phyloP scores from a whole-genome alignment of 2,888 invertebrate species.

The Colletes collaris region DNA sequence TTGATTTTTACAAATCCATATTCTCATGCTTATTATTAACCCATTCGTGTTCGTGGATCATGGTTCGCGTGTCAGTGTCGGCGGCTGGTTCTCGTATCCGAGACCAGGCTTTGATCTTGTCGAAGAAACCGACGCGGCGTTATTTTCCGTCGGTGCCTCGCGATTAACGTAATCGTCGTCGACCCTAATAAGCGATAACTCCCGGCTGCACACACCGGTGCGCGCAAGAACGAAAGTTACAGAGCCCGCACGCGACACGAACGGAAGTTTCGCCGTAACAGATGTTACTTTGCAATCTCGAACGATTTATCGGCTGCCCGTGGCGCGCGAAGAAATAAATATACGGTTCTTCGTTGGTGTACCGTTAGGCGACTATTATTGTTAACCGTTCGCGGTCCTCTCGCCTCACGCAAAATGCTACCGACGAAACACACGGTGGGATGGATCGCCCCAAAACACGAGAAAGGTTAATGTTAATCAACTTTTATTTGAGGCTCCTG shows the following conservation, averaged over 20 bases:
- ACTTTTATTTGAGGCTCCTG: too few species aligned
- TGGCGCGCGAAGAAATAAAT: neutral
- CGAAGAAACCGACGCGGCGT: neutral
- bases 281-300: conserved; percentile 51
- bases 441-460: too few species aligned
- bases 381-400: neutral
- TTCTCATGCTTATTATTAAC: too few species aligned
- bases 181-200: conserved; percentile 59
- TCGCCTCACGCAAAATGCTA: neutral
- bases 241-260: conserved; percentile 57
- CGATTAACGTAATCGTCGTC: conserved; percentile 43
- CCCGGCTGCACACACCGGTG: conserved; percentile 30
- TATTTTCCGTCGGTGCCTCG: conserved; percentile 11
- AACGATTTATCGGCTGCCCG: conserved; percentile 46
- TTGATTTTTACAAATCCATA: too few species aligned
- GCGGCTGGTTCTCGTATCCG: neutral
- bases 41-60: too few species aligned
- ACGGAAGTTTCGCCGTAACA: conserved; percentile 59
- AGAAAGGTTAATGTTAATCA: too few species aligned
- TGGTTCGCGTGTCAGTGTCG: too few species aligned
- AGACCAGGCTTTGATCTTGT: neutral
- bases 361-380: conserved; percentile 29
- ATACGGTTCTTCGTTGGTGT: conserved; percentile 10
- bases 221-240: conserved; percentile 59
- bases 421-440: too few species aligned